These are phyloP conservation scores for Anoplius nigerrimus DNA, from an alignment of 2,888 invertebrate species.

Conservation along the genomic window DNA sequence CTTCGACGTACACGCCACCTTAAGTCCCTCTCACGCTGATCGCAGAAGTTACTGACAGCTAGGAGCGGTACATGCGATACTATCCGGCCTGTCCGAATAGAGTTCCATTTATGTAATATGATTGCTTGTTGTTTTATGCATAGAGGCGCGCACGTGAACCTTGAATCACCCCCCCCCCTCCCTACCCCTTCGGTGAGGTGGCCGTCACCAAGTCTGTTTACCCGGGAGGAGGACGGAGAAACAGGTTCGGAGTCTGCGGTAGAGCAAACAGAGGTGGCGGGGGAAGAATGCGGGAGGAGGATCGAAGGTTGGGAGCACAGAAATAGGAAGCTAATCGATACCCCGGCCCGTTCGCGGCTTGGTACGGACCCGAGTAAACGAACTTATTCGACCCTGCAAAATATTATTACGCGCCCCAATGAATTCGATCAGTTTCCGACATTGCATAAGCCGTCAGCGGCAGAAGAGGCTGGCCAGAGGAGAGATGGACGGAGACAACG, in stretches of 20 bases:
- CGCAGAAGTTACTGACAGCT: too few relatives aligned
- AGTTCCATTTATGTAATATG: too few relatives aligned
- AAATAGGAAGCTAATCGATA: conserved; percentile 59
- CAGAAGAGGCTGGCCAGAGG: conserved; percentile 57
- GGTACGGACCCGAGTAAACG: conserved; percentile 65
- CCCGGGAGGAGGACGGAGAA: neutral
- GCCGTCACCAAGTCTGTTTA: conserved; percentile 6
- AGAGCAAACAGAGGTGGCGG: conserved; percentile 2
- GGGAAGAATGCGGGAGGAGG: neutral
- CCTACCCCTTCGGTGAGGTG: too few relatives aligned
- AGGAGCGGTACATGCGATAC: too few relatives aligned
- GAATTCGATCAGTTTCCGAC: conserved; percentile 70
- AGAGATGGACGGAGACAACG: conserved; percentile 35
- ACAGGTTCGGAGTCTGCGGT: neutral
- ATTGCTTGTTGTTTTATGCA: too few relatives aligned
- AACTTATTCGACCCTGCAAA: conserved; percentile 70
- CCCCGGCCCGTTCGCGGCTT: conserved; percentile 56
- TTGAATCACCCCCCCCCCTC: too few relatives aligned
- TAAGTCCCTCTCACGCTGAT: too few relatives aligned
- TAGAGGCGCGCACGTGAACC: too few relatives aligned
- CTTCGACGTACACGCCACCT: too few relatives aligned
- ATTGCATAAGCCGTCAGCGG: conserved; percentile 71
- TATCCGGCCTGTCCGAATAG: too few relatives aligned
- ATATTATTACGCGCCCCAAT: conserved; percentile 71
- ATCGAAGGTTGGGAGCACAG: neutral